These are phyloP conservation scores for Sphenopsis melanotis DNA, from an alignment of 2,797 vertebrate genomes.

Conservation along the genomic window DNA sequence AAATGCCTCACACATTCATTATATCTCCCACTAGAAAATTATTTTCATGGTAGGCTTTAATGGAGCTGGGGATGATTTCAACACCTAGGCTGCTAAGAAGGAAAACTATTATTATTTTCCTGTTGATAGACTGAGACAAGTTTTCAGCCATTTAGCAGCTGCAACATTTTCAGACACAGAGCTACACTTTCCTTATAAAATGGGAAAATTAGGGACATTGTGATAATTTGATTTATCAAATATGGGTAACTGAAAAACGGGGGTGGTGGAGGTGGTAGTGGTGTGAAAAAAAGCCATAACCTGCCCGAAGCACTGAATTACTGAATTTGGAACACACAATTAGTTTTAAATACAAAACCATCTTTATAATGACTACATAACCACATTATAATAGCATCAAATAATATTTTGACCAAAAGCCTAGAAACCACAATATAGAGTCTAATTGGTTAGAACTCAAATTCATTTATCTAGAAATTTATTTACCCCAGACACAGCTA, in stretches of 20 bases:
- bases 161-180: not conserved
- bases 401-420: not conserved
- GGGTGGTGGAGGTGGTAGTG: fast-evolving
- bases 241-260: not conserved
- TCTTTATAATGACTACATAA: not conserved
- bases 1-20: not conserved
- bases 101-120: not conserved
- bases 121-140: not conserved
- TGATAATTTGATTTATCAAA: not conserved
- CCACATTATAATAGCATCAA: not conserved
- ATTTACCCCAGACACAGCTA: not conserved
- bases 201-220: not conserved
- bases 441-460: not conserved
- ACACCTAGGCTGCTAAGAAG: not conserved
- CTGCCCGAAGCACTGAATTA: not conserved
- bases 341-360: not conserved
- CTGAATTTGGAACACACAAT: not conserved
- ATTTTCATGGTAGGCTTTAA: not conserved
- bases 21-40: slow-evolving; percentile 9
- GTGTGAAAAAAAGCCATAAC: not conserved
- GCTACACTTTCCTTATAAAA: not conserved
- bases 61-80: not conserved
- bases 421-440: not conserved
- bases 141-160: not conserved
- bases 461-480: not conserved